Evolutionary conservation across 2,113 vertebrate genomes (phyloP).

Genomic region (Lipophrys pholis): DNA sequence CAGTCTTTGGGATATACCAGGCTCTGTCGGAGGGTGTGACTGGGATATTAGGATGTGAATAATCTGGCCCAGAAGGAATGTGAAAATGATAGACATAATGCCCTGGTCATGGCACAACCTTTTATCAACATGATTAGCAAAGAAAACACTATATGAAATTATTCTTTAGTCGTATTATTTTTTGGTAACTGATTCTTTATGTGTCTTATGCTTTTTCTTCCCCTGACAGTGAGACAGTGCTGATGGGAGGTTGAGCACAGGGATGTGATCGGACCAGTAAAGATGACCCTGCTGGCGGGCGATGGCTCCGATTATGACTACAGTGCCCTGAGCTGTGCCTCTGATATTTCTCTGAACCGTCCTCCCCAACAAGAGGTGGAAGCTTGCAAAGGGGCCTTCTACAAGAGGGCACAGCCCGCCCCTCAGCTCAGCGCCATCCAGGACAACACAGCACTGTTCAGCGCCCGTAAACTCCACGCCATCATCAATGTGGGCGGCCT

Average conservation of each 20-base stretch:
- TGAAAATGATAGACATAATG: no score
- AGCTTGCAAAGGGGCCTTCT: conserved; percentile 91
- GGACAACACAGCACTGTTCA: conserved; percentile 70
- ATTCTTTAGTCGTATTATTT: no score
- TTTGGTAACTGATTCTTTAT: no score
- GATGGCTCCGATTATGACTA: conserved; percentile 98
- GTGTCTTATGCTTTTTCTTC: no score
- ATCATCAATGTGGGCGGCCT: conserved; percentile 98
- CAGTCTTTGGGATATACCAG: no score
- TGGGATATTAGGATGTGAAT: no score
- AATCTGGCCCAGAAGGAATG: no score
- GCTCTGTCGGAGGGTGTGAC: no score
- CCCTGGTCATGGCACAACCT: no score
- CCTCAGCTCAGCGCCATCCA: conserved; percentile 70
- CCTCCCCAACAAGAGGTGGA: conserved; percentile 88
- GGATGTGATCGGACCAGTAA: conserved; percentile 87
- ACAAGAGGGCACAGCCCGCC: conserved; percentile 90
- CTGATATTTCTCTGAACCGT: conserved; percentile 88
- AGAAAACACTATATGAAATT: no score
- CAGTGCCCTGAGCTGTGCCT: conserved; percentile 94
- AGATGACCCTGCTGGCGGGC: conserved; percentile 95
- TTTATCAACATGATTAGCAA: no score
- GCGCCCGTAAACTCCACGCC: conserved; percentile 87
- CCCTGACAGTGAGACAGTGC: conserved; percentile 46
- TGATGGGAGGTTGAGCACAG: conserved; percentile 64